These are phyloP conservation scores for Gymnoscopelus microlampas DNA, from an alignment of 2,797 vertebrate genomes.

Conservation along the genomic window DNA sequence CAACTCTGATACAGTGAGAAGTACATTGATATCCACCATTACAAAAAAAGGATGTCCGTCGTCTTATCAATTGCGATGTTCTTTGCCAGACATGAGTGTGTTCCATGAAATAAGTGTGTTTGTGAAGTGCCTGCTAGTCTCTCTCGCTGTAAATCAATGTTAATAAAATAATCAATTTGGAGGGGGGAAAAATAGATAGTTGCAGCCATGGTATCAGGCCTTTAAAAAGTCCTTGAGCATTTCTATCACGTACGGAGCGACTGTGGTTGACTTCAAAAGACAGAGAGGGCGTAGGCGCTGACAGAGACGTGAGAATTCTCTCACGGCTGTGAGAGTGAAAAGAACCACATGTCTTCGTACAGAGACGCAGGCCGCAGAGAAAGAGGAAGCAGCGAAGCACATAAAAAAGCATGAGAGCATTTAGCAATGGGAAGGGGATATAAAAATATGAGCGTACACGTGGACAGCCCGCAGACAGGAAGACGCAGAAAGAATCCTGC, in stretches of 20 bases:
- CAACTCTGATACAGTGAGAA: neutral
- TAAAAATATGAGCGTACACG: neutral
- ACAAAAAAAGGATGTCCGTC: no score
- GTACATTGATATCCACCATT: no score
- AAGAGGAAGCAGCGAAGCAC: neutral
- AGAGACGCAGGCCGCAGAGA: conserved; percentile 13
- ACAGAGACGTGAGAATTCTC: conserved; percentile 64
- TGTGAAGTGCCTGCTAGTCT: no score
- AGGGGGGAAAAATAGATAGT: neutral
- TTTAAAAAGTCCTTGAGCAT: no score
- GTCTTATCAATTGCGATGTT: no score
- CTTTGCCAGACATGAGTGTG: no score
- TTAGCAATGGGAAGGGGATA: neutral
- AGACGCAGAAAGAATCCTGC: neutral
- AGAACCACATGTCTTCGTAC: conserved; percentile 28
- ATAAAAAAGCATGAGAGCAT: neutral
- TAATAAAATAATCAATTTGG: neutral
- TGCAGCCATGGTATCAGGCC: no score
- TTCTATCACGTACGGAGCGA: neutral
- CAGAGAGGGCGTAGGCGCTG: conserved; percentile 28
- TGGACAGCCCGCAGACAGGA: no score
- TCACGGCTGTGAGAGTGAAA: conserved; percentile 55
- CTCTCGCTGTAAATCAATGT: neutral
- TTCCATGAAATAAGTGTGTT: no score
- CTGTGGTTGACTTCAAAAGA: conserved; percentile 23